Percentiles rank a stretch among this genome's conserved stretches.
These are phyloP conservation scores for Octodon degus DNA, from an alignment of 2,113 vertebrate species.

Conservation along the genomic window DNA sequence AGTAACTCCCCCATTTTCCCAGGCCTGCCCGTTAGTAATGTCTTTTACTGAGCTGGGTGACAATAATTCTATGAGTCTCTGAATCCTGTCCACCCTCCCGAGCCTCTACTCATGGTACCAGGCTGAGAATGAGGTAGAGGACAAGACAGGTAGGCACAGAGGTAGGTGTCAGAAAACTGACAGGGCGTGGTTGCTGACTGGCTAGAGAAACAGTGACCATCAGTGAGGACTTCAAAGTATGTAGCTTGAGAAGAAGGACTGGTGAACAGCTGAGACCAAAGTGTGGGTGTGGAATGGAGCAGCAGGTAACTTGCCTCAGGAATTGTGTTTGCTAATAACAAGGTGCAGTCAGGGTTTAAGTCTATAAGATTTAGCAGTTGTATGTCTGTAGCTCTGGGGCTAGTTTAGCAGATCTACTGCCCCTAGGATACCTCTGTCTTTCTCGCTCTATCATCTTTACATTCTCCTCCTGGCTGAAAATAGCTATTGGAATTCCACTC, in stretches of 20 bases:
- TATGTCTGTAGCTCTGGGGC: neutral
- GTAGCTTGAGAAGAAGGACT: neutral
- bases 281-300: neutral
- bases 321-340: neutral
- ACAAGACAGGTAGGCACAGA: neutral
- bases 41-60: neutral
- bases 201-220: neutral
- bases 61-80: neutral
- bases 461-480: constrained; percentile 6
- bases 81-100: neutral
- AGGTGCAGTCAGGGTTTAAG: neutral
- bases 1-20: neutral
- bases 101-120: neutral
- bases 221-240: too few species aligned
- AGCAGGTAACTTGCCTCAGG: neutral
- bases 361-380: neutral
- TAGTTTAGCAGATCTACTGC: neutral
- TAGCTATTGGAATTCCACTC: neutral
- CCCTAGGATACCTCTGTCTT: neutral
- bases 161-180: neutral
- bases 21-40: neutral
- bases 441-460: neutral
- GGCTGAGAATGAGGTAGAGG: neutral
- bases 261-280: neutral
- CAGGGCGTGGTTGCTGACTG: neutral